Percentiles rank a stretch among this genome's conserved stretches.
Evolutionary conservation across 2,113 vertebrate genomes (phyloP).

Genomic region (Riparia riparia): DNA sequence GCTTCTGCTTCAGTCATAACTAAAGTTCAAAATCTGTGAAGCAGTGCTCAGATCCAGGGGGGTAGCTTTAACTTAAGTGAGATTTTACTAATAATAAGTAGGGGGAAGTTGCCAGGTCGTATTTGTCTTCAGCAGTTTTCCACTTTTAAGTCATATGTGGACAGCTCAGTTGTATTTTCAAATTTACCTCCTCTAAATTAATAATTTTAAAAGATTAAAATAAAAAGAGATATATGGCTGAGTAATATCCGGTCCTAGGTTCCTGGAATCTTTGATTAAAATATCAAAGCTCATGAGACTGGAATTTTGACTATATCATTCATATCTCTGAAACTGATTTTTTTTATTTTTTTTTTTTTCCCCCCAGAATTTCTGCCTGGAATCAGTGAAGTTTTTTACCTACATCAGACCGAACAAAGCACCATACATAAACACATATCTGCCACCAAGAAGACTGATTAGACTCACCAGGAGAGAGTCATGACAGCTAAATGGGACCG

Average conservation of each 20-base stretch:
- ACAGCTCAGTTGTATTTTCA: not conserved
- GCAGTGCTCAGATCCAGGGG: not conserved
- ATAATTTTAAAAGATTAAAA: not conserved
- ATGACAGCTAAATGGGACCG: not conserved
- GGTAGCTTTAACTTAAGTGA: not conserved
- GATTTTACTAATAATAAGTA: not conserved
- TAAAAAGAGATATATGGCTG: not conserved
- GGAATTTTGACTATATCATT: not conserved
- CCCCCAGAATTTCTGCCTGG: not conserved
- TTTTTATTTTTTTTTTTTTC: not conserved
- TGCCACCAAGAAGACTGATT: not conserved
- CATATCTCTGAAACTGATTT: not conserved
- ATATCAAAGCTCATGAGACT: not conserved
- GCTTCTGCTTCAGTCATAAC: not conserved
- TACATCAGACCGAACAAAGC: not conserved
- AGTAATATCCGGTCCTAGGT: not conserved
- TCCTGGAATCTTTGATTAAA: not conserved
- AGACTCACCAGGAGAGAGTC: not conserved
- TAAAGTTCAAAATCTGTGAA: not conserved
- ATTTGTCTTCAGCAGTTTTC: not conserved
- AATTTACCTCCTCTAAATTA: not conserved
- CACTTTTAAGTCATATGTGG: not conserved
- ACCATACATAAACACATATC: fast-evolving
- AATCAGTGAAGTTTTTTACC: not conserved
- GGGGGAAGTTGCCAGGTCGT: not conserved